Percentiles rank a stretch among this genome's conserved stretches.
Conservation (phyloP, 2,888 invertebrate genomes). For the Archips xylosteana region DNA sequence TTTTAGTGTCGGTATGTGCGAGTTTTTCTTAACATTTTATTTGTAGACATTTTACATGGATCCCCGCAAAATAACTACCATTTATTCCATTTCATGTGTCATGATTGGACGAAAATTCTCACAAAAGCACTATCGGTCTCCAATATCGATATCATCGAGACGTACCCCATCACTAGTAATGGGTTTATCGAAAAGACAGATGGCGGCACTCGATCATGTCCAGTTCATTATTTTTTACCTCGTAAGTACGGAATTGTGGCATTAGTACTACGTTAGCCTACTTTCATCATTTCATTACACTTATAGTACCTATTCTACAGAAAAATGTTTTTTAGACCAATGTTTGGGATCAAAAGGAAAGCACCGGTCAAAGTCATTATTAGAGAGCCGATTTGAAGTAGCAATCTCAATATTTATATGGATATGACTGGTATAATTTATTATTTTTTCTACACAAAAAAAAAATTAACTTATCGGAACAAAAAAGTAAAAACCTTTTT, state of each 20-base stretch:
- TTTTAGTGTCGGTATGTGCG: no score
- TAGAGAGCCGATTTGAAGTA: no score
- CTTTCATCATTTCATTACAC: background rate
- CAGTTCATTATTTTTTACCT: constrained; percentile 39
- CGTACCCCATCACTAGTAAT: constrained; percentile 35
- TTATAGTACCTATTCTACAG: no score
- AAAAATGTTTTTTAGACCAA: background rate
- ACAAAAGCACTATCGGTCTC: constrained; percentile 1
- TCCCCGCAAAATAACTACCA: background rate
- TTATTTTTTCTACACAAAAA: no score
- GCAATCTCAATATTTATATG: no score
- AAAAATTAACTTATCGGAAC: no score
- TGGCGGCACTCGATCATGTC: constrained; percentile 32
- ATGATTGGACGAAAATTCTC: background rate
- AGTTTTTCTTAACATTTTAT: no score
- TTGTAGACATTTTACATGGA: background rate
- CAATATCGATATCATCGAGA: constrained; percentile 32
- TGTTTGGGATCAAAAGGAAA: no score
- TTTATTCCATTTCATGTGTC: background rate
- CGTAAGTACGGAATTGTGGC: constrained; percentile 14
- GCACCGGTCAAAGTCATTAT: background rate
- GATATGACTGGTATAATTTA: no score
- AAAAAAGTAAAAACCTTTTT: no score
- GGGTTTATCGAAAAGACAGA: constrained; percentile 34
- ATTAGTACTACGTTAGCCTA: constrained; percentile 1